Percentiles rank a stretch among this genome's conserved stretches.
Evolutionary conservation across 1,140 invertebrate genomes (phyloP).

Genomic region (Paramacrobiotus metropolitanus): DNA sequence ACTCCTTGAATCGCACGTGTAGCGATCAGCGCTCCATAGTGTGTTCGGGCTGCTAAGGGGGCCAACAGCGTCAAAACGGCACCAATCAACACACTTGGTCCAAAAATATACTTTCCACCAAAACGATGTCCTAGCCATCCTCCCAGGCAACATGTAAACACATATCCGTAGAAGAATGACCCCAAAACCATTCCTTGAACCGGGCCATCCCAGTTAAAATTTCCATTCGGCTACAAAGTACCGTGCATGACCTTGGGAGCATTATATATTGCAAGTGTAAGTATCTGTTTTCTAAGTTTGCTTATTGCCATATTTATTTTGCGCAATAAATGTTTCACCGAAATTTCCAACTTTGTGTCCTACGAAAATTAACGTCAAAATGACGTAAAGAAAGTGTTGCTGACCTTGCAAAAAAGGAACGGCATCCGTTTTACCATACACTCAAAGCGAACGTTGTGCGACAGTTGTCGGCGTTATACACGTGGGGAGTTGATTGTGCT

Average conservation of each 20-base stretch:
- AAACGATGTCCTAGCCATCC: conserved; percentile 20
- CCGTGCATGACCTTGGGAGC: no score
- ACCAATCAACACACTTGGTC: conserved; percentile 5
- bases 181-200: conserved; percentile 47
- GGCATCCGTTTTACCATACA: no score
- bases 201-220: conserved; percentile 49
- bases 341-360: no score
- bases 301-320: no score
- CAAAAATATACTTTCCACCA: conserved; percentile 22
- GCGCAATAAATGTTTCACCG: no score
- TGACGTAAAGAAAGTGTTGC: no score
- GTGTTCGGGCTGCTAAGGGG: neutral
- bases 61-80: neutral
- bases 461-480: neutral
- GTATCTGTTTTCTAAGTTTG: conserved; percentile 12
- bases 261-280: conserved; percentile 31
- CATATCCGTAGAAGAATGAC: conserved; percentile 26
- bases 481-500: neutral
- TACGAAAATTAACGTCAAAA: no score
- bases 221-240: no score
- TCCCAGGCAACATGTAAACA: conserved; percentile 18
- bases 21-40: neutral
- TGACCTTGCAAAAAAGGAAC: no score
- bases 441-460: neutral
- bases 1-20: neutral